Conservation (phyloP, 1,140 invertebrate genomes). For the Hypsibius dujardini region DNA sequence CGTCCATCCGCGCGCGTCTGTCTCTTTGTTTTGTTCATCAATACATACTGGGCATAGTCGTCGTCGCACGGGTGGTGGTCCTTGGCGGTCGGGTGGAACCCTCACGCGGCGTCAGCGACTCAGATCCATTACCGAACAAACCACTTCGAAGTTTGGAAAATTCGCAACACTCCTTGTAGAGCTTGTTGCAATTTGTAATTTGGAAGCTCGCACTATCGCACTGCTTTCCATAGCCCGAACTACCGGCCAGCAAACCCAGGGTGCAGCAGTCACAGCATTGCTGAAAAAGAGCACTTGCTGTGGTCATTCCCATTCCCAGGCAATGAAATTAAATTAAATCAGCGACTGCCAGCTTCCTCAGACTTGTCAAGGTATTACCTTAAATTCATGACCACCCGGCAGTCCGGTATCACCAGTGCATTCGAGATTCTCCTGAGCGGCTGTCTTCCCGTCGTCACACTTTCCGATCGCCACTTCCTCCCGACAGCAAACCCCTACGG, state of each 20-base stretch:
- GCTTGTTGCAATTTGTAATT: slow-evolving; percentile 2
- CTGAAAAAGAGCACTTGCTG: no score
- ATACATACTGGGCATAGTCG: no score
- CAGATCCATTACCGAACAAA: no score
- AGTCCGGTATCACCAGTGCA: background rate
- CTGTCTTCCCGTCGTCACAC: slow-evolving; percentile 8
- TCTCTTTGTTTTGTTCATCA: no score
- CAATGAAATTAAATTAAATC: background rate
- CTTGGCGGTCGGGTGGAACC: no score
- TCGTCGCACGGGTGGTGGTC: no score
- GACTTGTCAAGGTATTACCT: no score
- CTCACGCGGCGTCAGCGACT: no score
- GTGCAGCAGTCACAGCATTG: slow-evolving; percentile 16
- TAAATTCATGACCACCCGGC: no score
- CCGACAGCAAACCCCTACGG: slow-evolving; percentile 9
- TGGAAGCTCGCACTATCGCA: background rate
- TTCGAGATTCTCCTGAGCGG: slow-evolving; percentile 10
- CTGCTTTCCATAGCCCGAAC: slow-evolving; percentile 12
- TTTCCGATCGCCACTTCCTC: background rate
- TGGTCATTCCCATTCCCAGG: no score
- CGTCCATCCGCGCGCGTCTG: no score
- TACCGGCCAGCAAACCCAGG: slow-evolving; percentile 8
- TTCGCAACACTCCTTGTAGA: slow-evolving; percentile 8
- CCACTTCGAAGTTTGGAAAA: background rate
- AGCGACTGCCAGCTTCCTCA: background rate